Evolutionary conservation across 2,113 vertebrate genomes (phyloP).

Genomic region (Dicrurus megarhynchus): DNA sequence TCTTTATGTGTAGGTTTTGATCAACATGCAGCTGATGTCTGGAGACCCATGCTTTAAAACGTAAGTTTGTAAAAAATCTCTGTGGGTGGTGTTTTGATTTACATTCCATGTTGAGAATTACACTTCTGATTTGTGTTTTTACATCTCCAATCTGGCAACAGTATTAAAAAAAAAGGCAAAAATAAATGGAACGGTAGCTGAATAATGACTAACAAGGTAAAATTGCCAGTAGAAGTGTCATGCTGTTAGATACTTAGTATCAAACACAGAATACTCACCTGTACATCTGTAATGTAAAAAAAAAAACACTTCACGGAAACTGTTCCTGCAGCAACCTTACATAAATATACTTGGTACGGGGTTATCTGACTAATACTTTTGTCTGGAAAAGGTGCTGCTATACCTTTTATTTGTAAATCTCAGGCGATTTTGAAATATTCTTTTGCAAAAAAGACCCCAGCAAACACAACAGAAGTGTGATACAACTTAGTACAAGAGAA

Average conservation of each 20-base stretch:
- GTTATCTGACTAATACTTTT: not conserved
- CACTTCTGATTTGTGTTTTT: not conserved
- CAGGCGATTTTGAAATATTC: not conserved
- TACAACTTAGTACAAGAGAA: not conserved
- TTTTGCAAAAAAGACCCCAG: not conserved
- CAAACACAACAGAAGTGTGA: not conserved
- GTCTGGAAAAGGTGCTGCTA: not conserved
- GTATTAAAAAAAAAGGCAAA: not conserved
- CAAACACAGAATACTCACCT: not conserved
- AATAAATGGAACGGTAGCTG: not conserved
- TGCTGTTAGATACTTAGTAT: not conserved
- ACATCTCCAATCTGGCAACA: not conserved
- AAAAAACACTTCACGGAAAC: not conserved
- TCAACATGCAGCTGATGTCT: constrained; percentile 94
- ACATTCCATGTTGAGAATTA: not conserved
- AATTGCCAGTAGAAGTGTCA: not conserved
- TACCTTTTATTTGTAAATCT: not conserved
- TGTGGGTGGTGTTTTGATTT: not conserved
- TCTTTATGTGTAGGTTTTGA: constrained; percentile 81
- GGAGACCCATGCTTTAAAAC: constrained; percentile 98
- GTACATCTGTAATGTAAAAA: not conserved
- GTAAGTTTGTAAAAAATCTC: constrained; percentile 73
- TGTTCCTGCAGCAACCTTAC: not conserved
- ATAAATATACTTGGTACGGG: not conserved
- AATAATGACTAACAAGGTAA: not conserved